Evolutionary conservation across 2,113 vertebrate species (phyloP).

Genomic region (Benitochromis conjunctus): DNA sequence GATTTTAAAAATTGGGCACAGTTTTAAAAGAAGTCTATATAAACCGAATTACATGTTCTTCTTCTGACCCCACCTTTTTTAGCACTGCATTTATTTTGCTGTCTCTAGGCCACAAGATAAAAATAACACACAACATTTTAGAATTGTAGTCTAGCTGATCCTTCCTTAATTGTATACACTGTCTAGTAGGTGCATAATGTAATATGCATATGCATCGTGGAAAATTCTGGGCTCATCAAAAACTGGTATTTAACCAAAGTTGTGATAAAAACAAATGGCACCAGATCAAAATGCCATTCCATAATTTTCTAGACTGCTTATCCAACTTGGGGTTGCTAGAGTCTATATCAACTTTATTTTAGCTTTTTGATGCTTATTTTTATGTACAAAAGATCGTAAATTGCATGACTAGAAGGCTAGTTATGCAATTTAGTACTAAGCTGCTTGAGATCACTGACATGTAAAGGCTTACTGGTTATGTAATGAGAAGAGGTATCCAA

Average conservation of each 20-base stretch:
- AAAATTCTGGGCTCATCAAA: not conserved
- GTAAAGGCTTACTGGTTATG: not conserved
- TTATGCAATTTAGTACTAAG: not conserved
- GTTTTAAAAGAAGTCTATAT: not conserved
- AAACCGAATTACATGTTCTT: not conserved
- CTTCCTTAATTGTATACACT: not conserved
- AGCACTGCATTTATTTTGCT: not conserved
- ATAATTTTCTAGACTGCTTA: not conserved
- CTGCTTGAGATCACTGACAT: not conserved
- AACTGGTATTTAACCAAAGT: not conserved
- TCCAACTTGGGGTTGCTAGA: not conserved
- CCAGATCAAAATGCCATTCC: not conserved
- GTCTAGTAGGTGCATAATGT: not conserved
- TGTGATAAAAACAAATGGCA: not conserved
- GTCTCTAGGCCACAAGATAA: not conserved
- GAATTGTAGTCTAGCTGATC: not conserved
- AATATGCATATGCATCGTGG: not conserved
- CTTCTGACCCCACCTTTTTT: not conserved
- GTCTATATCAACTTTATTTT: not conserved
- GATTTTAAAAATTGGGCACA: not conserved
- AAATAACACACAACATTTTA: not conserved
- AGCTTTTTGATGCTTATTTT: not conserved
- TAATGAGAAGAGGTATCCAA: not conserved
- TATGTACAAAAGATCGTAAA: not conserved
- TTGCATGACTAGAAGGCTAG: not conserved